phyloP scores from a whole-genome alignment of 2,113 vertebrate species.

The Turnix velox region DNA sequence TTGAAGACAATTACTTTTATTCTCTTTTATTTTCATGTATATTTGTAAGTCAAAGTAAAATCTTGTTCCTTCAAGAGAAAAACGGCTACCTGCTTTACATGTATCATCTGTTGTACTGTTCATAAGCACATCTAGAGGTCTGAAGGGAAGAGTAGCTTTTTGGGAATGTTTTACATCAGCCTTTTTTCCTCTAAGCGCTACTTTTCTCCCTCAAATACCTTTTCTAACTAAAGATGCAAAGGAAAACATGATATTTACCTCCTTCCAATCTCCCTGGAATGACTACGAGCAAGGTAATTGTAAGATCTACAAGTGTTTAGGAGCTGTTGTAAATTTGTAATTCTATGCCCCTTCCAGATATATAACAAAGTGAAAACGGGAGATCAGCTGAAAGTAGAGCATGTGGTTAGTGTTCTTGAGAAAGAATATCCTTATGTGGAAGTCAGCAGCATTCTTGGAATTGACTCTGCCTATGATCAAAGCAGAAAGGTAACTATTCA shows the following conservation, averaged over 20 bases:
- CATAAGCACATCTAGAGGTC: not conserved
- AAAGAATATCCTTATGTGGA: slow-evolving; percentile 92
- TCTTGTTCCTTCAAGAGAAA: not conserved
- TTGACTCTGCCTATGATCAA: slow-evolving; percentile 89
- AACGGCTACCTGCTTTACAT: not conserved
- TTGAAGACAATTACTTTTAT: not conserved
- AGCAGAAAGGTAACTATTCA: slow-evolving; percentile 85
- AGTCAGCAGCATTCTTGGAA: slow-evolving; percentile 86
- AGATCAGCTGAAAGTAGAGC: slow-evolving; percentile 82
- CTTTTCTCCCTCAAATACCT: not conserved
- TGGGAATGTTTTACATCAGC: not conserved
- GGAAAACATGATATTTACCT: not conserved
- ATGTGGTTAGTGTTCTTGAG: slow-evolving; percentile 89
- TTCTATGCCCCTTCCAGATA: slow-evolving; percentile 75
- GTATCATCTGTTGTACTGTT: not conserved
- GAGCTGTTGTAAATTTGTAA: not conserved
- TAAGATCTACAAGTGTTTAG: not conserved
- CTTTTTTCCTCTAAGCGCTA: not conserved
- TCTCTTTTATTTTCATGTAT: not conserved
- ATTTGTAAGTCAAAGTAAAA: not conserved
- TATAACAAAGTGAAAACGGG: slow-evolving; percentile 84
- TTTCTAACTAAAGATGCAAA: not conserved
- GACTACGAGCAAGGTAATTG: not conserved
- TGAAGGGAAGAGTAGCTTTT: not conserved
- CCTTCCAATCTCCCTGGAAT: not conserved